Evolutionary conservation across 1,140 invertebrate species (phyloP), one percentile per base, ranked within the genome.

Genomic region (Zaprionus gabonicus): DNA sequence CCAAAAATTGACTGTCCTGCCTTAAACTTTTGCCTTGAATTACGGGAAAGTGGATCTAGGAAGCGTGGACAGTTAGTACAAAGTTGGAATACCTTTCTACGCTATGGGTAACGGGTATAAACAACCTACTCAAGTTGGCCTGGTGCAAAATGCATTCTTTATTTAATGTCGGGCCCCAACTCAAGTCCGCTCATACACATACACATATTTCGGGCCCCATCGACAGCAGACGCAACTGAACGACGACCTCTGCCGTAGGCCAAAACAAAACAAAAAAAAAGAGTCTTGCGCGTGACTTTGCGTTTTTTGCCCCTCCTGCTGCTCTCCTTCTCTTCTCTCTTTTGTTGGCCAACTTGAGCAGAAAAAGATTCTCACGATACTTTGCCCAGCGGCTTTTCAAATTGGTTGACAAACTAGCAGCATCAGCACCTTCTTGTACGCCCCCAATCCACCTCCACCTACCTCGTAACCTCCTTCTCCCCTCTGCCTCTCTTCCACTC

Each of bases 391-490:
- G 80, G 64, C 79, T 60, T 76, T 71, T 78, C 69, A 82, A 85
- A 86, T 86, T 86, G 82, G 82, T 86, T 86, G 82, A 86, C 82
- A 86, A 86, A 86, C 76, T 86, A 80, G 83, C 74, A 71, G 72
- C 57, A 59, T 71, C 78, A 46, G 78, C 82, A 85, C 81, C 80
- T 84, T 62, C 58, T 51, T 71, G 25, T 53, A 44, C 53, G 49
- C 49, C 62, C 25, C 62, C 49, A 34, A 55, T 17, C 12, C 38
- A 3, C 12, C 12, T 28, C 20, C 31, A 10, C 23, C 15, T 3
- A 31, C 36, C 10, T 12, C 4, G 28, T 9, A 4, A 23, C 3
- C 60, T 46, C n/a, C 36, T 41, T 17, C 57, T 13, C 3, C 23
- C 5, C 12, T 34, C 9, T 1, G 31, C 36, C 53, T 6, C 23